Percentiles rank a stretch among this genome's conserved stretches.
phyloP scores from a whole-genome alignment of 2,888 invertebrate genomes.

The Perithous albicinctus region DNA sequence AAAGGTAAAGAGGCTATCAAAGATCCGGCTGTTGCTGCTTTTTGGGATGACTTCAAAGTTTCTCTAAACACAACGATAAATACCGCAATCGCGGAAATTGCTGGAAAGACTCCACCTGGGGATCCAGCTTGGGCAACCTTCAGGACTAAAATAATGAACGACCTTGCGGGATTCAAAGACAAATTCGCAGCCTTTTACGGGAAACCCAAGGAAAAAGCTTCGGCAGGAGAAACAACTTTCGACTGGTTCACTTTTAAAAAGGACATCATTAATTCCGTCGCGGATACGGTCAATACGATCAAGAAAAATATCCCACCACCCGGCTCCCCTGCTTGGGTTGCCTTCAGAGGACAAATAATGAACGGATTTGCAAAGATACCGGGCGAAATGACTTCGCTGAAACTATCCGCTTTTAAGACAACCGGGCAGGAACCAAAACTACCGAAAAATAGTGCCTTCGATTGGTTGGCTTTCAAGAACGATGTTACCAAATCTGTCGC shows the following conservation, averaged over 20 bases:
- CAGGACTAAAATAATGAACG: slow-evolving; percentile 39
- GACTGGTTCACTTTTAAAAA: slow-evolving; percentile 66
- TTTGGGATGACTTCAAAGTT: slow-evolving; percentile 51
- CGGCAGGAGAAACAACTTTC: slow-evolving; percentile 2
- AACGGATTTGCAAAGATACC: slow-evolving; percentile 51
- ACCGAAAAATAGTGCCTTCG: slow-evolving; percentile 8
- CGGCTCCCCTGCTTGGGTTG: slow-evolving; percentile 55
- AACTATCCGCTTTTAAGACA: not conserved
- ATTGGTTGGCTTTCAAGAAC: slow-evolving; percentile 61
- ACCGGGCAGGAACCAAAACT: not conserved
- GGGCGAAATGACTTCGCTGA: not conserved
- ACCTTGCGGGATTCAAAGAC: slow-evolving; percentile 42
- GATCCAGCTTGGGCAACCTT: slow-evolving; percentile 67
- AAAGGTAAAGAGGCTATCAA: not conserved
- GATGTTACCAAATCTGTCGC: slow-evolving; percentile 52
- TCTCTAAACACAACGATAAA: slow-evolving; percentile 68
- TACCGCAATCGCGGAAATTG: slow-evolving; percentile 57
- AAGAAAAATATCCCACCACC: slow-evolving; percentile 57
- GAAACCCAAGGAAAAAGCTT: slow-evolving; percentile 1
- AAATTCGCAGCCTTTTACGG: slow-evolving; percentile 18
- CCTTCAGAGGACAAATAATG: slow-evolving; percentile 48
- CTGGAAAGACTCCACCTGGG: slow-evolving; percentile 59
- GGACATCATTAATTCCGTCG: slow-evolving; percentile 58
- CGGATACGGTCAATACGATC: slow-evolving; percentile 54
- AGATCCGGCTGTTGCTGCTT: slow-evolving; percentile 5